Percentiles rank a stretch among this genome's conserved stretches.
phyloP scores from a whole-genome alignment of 1,140 invertebrate genomes.

The Calliphora vicina region DNA sequence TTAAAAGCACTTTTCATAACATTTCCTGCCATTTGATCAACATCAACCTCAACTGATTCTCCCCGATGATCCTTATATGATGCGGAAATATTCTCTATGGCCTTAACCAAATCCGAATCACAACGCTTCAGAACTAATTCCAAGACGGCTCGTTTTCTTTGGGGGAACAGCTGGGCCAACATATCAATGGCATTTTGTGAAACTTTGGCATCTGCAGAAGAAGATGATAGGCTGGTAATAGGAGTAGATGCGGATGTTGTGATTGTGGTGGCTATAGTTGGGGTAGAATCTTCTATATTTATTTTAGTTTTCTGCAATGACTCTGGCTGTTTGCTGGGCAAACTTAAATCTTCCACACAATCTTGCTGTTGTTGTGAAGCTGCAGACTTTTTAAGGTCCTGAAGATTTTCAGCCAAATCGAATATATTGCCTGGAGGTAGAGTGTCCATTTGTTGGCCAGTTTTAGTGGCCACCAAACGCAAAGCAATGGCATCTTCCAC shows the following conservation, averaged over 20 bases:
- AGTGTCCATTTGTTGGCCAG: slow-evolving; percentile 79
- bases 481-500: slow-evolving; percentile 96
- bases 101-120: slow-evolving; percentile 83
- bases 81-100: slow-evolving; percentile 58
- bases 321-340: slow-evolving; percentile 15
- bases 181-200: slow-evolving; percentile 81
- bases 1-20: slow-evolving; percentile 50
- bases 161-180: slow-evolving; percentile 84
- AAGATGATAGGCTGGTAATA: neutral
- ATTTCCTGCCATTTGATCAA: slow-evolving; percentile 7
- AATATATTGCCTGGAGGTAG: slow-evolving; percentile 92
- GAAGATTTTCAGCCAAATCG: slow-evolving; percentile 77
- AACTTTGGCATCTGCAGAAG: slow-evolving; percentile 45
- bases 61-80: neutral
- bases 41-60: neutral
- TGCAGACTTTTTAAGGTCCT: neutral
- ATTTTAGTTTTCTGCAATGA: neutral
- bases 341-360: slow-evolving; percentile 28
- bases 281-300: neutral
- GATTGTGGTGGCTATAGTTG: neutral
- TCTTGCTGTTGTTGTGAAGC: neutral
- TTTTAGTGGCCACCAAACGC: slow-evolving; percentile 88
- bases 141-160: slow-evolving; percentile 84
- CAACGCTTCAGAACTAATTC: slow-evolving; percentile 87
- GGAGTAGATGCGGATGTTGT: neutral